Percentiles rank a stretch among this genome's conserved stretches.
Conservation (phyloP, 2,113 vertebrate genomes). For the Lipotes vexillifer region DNA sequence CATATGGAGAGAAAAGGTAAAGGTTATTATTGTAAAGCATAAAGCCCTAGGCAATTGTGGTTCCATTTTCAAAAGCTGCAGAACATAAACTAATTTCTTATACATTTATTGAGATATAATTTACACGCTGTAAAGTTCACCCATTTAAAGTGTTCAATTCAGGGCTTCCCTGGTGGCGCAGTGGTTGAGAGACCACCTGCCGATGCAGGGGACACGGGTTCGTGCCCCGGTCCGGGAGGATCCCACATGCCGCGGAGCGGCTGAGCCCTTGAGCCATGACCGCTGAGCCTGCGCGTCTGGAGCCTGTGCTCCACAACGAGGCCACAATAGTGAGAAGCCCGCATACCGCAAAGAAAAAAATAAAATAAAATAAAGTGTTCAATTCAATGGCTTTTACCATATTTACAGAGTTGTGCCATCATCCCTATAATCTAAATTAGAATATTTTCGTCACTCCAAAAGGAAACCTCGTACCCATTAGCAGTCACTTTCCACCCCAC, state of each 20-base stretch:
- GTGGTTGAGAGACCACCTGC: too few species aligned
- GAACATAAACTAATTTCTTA: neutral
- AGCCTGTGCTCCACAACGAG: too few species aligned
- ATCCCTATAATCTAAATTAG: neutral
- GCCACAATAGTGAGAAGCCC: too few species aligned
- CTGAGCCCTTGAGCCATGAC: too few species aligned
- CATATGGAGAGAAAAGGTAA: neutral
- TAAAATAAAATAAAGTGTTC: neutral
- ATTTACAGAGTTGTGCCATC: neutral
- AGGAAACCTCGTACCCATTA: neutral
- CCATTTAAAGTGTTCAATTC: neutral
- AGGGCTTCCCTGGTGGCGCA: neutral
- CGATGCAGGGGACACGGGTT: too few species aligned
- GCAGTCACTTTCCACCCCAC: neutral
- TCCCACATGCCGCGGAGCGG: too few species aligned
- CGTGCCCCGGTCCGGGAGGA: too few species aligned
- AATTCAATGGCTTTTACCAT: neutral
- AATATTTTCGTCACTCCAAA: neutral
- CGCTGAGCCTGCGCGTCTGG: too few species aligned
- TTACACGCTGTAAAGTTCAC: neutral
- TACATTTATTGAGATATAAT: neutral
- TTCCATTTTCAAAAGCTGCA: neutral
- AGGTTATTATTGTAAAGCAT: neutral
- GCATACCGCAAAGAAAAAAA: too few species aligned
- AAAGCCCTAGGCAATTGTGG: neutral